Evolutionary conservation across 2,888 invertebrate species (phyloP).

Genomic region (Drosophila villosipedis): DNA sequence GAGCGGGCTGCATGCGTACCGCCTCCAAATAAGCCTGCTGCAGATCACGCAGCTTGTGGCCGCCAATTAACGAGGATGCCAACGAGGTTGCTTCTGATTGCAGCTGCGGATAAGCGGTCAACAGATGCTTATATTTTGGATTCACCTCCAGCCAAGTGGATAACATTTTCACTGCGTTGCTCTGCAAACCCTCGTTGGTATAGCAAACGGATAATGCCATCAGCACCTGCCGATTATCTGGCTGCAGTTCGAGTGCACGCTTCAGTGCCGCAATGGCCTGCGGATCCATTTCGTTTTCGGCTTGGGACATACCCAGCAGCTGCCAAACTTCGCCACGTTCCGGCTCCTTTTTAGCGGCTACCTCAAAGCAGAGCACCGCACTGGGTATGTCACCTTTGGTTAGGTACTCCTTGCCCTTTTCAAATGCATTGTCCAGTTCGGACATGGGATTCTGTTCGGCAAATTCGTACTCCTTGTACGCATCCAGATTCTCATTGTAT

Average conservation of each 20-base stretch:
- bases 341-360: slow-evolving; percentile 94
- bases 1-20: slow-evolving; percentile 90
- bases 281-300: slow-evolving; percentile 99
- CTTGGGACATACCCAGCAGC: slow-evolving; percentile 95
- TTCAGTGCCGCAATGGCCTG: slow-evolving; percentile 96
- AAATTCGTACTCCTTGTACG: slow-evolving; percentile 87
- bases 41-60: slow-evolving; percentile 87
- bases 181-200: slow-evolving; percentile 97
- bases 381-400: slow-evolving; percentile 96
- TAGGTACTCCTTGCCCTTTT: slow-evolving; percentile 93
- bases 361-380: slow-evolving; percentile 98
- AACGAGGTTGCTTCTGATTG: slow-evolving; percentile 70
- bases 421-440: slow-evolving; percentile 91
- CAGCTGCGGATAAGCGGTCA: slow-evolving; percentile 75
- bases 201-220: slow-evolving; percentile 97
- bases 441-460: slow-evolving; percentile 93
- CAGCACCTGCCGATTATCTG: slow-evolving; percentile 92
- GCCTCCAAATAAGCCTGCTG: slow-evolving; percentile 92
- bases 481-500: slow-evolving; percentile 88
- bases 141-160: slow-evolving; percentile 92
- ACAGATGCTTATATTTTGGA: slow-evolving; percentile 92
- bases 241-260: slow-evolving; percentile 92
- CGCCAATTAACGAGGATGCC: slow-evolving; percentile 86
- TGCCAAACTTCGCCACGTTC: slow-evolving; percentile 94
- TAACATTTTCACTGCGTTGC: slow-evolving; percentile 93